Conservation (phyloP, 2,113 vertebrate genomes). For the Oxygymnocypris stewartii region DNA sequence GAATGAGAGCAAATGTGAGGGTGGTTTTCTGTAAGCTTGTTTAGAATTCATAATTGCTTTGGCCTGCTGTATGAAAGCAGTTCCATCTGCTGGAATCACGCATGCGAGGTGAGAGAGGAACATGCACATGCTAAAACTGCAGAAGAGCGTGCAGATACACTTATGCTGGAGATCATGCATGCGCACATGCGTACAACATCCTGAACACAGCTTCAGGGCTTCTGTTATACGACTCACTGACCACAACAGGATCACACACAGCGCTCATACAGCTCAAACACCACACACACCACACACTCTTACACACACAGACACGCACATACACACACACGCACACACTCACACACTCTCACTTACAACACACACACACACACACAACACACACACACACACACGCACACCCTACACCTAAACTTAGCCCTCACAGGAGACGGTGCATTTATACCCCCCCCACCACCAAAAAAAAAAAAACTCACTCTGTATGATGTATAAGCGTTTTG, state of each 20-base stretch:
- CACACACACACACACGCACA: too few relatives aligned
- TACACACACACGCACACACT: too few relatives aligned
- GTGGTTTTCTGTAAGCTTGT: slow-evolving; percentile 44
- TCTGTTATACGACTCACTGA: neutral
- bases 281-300: neutral
- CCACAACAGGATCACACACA: slow-evolving; percentile 21
- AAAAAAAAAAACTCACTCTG: too few relatives aligned
- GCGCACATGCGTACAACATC: neutral
- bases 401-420: too few relatives aligned
- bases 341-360: too few relatives aligned
- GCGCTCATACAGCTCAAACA: too few relatives aligned
- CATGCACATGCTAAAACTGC: neutral
- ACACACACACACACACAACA: too few relatives aligned
- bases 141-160: neutral
- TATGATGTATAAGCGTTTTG: too few relatives aligned
- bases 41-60: slow-evolving; percentile 56
- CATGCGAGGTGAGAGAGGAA: slow-evolving; percentile 34
- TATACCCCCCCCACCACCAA: too few relatives aligned
- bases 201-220: neutral
- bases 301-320: too few relatives aligned
- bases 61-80: slow-evolving; percentile 55
- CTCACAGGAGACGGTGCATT: too few relatives aligned
- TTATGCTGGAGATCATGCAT: neutral
- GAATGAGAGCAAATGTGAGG: slow-evolving; percentile 3
- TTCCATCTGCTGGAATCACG: slow-evolving; percentile 49